phyloP scores from a whole-genome alignment of 2,888 invertebrate genomes.

The Masnerella sp. region DNA sequence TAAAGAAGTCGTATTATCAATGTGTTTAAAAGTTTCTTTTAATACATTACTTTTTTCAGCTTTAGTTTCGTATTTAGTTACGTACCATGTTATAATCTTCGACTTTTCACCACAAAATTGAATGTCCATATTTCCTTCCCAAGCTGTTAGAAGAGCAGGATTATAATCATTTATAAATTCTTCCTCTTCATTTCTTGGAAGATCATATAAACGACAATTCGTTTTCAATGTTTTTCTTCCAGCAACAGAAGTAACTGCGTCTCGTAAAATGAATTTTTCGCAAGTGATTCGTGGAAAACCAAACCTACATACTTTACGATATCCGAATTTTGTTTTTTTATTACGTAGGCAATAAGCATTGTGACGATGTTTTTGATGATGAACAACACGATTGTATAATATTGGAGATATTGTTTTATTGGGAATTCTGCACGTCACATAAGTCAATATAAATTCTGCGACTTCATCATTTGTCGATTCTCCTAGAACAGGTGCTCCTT shows the following conservation, averaged over 20 bases:
- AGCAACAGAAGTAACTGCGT: slow-evolving; percentile 30
- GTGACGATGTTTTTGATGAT: slow-evolving; percentile 16
- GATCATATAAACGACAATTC: slow-evolving; percentile 64
- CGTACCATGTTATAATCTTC: slow-evolving; percentile 56
- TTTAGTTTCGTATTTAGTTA: slow-evolving; percentile 69
- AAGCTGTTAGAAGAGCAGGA: slow-evolving; percentile 60
- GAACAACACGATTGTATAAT: background rate
- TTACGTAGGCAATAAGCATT: slow-evolving; percentile 1
- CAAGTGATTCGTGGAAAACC: slow-evolving; percentile 57
- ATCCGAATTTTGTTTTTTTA: slow-evolving; percentile 27
- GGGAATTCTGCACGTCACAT: slow-evolving; percentile 20
- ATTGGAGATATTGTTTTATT: slow-evolving; percentile 9
- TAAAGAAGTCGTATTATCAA: slow-evolving; percentile 65
- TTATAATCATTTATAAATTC: slow-evolving; percentile 44
- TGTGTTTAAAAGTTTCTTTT: slow-evolving; percentile 61
- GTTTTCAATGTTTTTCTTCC: slow-evolving; percentile 60
- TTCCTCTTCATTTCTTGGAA: slow-evolving; percentile 60
- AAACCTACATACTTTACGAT: slow-evolving; percentile 57
- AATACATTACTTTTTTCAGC: slow-evolving; percentile 64
- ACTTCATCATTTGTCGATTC: slow-evolving; percentile 18
- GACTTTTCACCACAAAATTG: slow-evolving; percentile 6
- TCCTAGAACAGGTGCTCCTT: slow-evolving; percentile 11
- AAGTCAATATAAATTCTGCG: slow-evolving; percentile 57
- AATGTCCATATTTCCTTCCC: slow-evolving; percentile 17
- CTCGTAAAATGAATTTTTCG: slow-evolving; percentile 45